phyloP scores from a whole-genome alignment of 2,888 invertebrate species.

The Phaonia tiefii region DNA sequence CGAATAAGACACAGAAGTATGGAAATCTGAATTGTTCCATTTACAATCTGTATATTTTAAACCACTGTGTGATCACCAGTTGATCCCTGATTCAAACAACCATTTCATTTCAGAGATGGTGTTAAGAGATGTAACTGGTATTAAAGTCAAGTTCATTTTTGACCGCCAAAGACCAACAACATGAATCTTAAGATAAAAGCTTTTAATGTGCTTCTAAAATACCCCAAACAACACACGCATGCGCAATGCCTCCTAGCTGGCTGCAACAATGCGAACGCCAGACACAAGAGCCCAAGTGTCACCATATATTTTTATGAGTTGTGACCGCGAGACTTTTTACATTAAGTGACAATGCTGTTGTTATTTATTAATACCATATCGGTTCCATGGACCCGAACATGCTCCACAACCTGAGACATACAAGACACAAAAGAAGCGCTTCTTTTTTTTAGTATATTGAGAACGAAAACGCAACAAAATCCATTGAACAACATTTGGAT shows the following conservation, averaged over 20 bases:
- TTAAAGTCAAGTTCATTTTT: slow-evolving; percentile 54
- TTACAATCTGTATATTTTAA: no score
- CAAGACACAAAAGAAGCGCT: not conserved
- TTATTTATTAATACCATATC: slow-evolving; percentile 63
- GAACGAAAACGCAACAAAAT: not conserved
- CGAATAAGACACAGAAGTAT: no score
- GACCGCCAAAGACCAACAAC: slow-evolving; percentile 36
- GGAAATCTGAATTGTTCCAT: no score
- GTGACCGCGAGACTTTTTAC: slow-evolving; percentile 49
- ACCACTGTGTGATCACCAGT: no score
- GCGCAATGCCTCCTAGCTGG: not conserved
- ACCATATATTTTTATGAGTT: slow-evolving; percentile 61
- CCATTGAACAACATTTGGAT: not conserved
- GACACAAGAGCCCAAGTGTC: slow-evolving; percentile 42
- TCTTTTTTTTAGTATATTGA: not conserved
- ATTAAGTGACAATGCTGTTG: slow-evolving; percentile 57
- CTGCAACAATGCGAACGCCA: not conserved
- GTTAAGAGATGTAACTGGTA: slow-evolving; percentile 59
- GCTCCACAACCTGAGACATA: not conserved
- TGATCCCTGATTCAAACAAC: no score
- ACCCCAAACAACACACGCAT: slow-evolving; percentile 27
- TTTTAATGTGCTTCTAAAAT: slow-evolving; percentile 57
- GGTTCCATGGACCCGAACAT: not conserved
- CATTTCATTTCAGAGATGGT: slow-evolving; percentile 42
- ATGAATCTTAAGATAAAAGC: slow-evolving; percentile 54